These are phyloP conservation scores for Ceyx erithaca DNA, from an alignment of 2,797 vertebrate species.

Conservation along the genomic window DNA sequence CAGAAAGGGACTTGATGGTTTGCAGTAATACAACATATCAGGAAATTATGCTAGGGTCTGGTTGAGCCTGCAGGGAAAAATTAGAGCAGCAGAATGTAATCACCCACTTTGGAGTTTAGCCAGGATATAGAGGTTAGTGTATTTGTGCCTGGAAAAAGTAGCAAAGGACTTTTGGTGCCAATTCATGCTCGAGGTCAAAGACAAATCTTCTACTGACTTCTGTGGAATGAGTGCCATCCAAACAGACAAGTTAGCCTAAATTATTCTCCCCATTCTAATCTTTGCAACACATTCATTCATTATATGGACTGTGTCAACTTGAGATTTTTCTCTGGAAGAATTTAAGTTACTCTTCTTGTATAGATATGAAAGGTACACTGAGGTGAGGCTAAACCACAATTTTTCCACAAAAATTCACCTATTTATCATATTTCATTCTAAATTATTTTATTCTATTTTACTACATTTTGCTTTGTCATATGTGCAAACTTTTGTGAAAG, in stretches of 20 bases:
- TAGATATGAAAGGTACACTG: neutral
- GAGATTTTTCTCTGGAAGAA: neutral
- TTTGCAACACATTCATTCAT: neutral
- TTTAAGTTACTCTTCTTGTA: neutral
- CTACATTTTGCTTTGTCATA: neutral
- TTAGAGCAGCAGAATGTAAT: constrained; percentile 19
- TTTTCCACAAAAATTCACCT: neutral
- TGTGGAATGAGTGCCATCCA: neutral
- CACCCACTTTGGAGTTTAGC: neutral
- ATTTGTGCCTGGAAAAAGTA: constrained; percentile 11
- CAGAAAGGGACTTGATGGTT: neutral
- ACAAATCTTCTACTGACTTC: neutral
- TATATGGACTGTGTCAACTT: neutral
- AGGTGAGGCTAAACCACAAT: neutral
- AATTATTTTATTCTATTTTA: neutral
- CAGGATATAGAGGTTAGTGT: neutral
- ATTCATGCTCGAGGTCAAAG: neutral
- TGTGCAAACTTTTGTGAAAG: neutral
- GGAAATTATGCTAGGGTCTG: neutral
- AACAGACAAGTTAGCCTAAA: neutral
- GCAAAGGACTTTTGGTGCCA: neutral
- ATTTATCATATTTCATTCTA: neutral
- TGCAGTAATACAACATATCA: neutral
- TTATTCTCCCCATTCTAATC: neutral
- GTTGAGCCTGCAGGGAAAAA: neutral